These are phyloP conservation scores for Galagoides demidoff DNA, from an alignment of 2,797 vertebrate genomes.

Conservation along the genomic window DNA sequence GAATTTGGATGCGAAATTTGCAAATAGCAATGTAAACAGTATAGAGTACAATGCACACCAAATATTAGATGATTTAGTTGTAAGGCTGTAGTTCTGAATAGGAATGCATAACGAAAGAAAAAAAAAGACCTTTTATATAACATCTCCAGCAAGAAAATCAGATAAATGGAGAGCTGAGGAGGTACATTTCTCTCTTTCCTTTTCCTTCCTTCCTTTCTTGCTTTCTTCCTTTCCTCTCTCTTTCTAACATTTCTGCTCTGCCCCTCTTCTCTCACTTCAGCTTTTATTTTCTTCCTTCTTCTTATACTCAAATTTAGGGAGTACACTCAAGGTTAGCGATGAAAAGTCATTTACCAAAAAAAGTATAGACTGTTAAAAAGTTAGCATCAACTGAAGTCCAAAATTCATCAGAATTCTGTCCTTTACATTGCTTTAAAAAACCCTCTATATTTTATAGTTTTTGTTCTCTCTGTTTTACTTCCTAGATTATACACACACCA, in stretches of 20 bases:
- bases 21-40: background rate
- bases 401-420: background rate
- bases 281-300: background rate
- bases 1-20: background rate
- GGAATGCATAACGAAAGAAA: background rate
- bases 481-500: background rate
- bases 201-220: fast-evolving
- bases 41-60: background rate
- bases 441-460: background rate
- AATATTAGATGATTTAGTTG: background rate
- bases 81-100: background rate
- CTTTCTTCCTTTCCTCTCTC: fast-evolving
- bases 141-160: background rate
- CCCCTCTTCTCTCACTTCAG: background rate
- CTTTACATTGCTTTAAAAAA: background rate
- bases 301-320: background rate
- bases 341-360: background rate
- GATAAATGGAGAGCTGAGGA: background rate
- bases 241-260: too few relatives aligned
- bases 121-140: background rate
- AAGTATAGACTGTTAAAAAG: background rate
- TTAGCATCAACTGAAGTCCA: background rate
- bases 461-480: background rate
- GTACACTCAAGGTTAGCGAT: background rate
- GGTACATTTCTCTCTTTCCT: too few relatives aligned